A percentile compares a stretch with the other conserved stretches of the same genome.
Evolutionary conservation across 2,113 vertebrate species (phyloP).

Genomic region (Spheniscus mendiculus): DNA sequence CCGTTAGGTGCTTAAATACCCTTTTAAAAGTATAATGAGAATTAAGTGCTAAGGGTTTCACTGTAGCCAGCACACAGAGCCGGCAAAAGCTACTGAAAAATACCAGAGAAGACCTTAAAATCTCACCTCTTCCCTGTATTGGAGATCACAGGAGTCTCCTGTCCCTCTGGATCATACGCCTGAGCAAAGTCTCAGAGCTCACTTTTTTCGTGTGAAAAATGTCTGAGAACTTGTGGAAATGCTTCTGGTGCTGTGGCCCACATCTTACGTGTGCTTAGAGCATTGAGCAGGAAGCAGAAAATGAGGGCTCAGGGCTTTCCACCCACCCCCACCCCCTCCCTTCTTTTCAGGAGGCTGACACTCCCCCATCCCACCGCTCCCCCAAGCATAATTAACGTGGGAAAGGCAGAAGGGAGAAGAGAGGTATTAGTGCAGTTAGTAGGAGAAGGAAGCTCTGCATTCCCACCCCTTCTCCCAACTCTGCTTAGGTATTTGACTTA

Average conservation of each 20-base stretch:
- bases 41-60: background rate
- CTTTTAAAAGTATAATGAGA: background rate
- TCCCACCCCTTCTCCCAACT: background rate
- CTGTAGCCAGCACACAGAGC: background rate
- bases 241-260: background rate
- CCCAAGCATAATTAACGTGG: background rate
- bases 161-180: background rate
- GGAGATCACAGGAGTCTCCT: background rate
- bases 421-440: background rate
- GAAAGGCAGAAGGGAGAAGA: background rate
- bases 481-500: background rate
- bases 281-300: background rate
- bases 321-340: fast-evolving
- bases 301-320: background rate
- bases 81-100: background rate
- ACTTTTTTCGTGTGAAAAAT: background rate
- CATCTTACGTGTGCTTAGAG: background rate
- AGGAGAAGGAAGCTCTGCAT: background rate
- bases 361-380: background rate
- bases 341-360: background rate
- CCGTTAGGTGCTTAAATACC: background rate
- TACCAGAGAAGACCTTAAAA: background rate
- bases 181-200: background rate
- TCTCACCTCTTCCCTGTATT: background rate
- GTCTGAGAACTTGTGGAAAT: background rate